Conservation (phyloP, 2,113 vertebrate genomes). For the Marcusenius ussheri region DNA sequence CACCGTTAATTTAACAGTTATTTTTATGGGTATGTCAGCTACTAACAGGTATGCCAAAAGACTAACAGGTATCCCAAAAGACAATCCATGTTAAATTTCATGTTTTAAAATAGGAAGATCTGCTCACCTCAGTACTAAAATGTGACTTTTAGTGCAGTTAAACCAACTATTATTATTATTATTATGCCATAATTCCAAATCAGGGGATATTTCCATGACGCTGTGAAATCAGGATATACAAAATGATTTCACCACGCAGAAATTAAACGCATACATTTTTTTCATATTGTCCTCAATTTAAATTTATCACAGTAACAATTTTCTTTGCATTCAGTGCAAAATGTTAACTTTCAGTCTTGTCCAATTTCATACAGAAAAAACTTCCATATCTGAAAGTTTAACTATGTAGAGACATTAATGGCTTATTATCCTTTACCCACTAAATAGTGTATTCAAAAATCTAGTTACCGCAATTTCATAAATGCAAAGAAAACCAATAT, state of each 20-base stretch:
- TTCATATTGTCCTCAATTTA: neutral
- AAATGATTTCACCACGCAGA: neutral
- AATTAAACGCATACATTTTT: neutral
- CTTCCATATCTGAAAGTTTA: constrained; percentile 12
- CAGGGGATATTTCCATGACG: neutral
- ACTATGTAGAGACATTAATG: constrained; percentile 46
- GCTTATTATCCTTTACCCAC: constrained; percentile 47
- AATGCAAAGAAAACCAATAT: constrained; percentile 32
- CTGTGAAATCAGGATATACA: too few species aligned
- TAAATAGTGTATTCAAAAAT: constrained; percentile 37
- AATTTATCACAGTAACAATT: neutral
- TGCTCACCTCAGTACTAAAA: neutral
- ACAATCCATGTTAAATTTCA: neutral
- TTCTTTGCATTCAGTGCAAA: neutral
- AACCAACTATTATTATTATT: neutral
- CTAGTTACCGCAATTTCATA: constrained; percentile 16
- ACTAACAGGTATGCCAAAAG: neutral
- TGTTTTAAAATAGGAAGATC: neutral
- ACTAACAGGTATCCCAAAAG: neutral
- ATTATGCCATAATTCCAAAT: neutral
- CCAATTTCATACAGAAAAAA: neutral
- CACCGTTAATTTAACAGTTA: neutral
- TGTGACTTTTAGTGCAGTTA: neutral
- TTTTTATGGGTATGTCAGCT: neutral
- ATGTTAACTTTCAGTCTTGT: constrained; percentile 16